Percentiles rank a stretch among this genome's conserved stretches.
These are phyloP conservation scores for Empidonax alnorum DNA, from an alignment of 2,113 vertebrate species.

Conservation along the genomic window DNA sequence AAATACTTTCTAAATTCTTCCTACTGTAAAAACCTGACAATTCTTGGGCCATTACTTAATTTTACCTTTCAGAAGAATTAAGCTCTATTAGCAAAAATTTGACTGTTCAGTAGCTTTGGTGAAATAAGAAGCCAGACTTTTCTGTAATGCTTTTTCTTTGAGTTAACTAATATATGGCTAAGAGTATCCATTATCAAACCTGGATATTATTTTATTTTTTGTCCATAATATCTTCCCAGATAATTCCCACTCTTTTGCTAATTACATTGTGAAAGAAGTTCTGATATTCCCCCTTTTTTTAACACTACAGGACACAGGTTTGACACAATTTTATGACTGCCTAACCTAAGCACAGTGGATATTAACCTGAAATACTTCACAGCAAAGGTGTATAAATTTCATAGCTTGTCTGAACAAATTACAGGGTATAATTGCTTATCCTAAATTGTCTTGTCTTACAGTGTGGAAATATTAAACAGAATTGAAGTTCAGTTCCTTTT, in stretches of 20 bases:
- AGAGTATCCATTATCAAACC: neutral
- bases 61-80: neutral
- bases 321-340: neutral
- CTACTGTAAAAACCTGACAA: neutral
- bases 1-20: neutral
- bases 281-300: neutral
- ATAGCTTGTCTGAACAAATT: neutral
- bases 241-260: neutral
- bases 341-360: neutral
- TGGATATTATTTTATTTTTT: neutral
- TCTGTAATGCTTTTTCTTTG: neutral
- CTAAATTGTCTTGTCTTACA: neutral
- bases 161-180: neutral
- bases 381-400: neutral
- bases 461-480: neutral
- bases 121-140: neutral
- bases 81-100: neutral
- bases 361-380: neutral
- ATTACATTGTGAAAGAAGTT: neutral
- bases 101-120: neutral
- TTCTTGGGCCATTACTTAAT: neutral
- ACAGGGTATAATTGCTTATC: neutral
- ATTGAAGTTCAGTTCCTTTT: neutral
- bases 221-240: neutral
- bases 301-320: neutral